Conservation (phyloP, 2,888 invertebrate species). For the Andrena minutula region DNA sequence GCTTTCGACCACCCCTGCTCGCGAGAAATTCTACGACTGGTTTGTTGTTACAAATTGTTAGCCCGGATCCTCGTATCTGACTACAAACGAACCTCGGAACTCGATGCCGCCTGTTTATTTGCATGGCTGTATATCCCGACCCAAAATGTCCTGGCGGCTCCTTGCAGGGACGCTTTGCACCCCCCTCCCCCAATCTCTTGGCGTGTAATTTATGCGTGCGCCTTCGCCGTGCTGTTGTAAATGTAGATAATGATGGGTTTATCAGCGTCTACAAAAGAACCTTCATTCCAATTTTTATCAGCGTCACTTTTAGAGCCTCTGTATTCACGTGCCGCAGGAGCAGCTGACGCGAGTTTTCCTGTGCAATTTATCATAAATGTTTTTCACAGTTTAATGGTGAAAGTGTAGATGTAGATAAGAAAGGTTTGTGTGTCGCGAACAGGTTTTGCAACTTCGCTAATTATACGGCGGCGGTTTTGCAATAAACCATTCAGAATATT, state of each 20-base stretch:
- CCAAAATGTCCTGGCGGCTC: constrained; percentile 19
- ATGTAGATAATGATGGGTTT: constrained; percentile 4
- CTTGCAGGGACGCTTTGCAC: constrained; percentile 1
- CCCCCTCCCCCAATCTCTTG: not conserved
- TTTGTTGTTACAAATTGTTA: constrained; percentile 78
- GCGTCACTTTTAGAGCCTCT: too few species aligned
- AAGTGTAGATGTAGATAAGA: too few species aligned
- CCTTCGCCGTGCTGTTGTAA: not conserved
- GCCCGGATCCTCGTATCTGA: constrained; percentile 56
- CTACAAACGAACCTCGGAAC: constrained; percentile 54
- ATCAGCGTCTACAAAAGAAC: not conserved
- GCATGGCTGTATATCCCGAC: constrained; percentile 15
- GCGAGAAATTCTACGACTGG: constrained; percentile 68
- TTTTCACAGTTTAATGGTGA: too few species aligned
- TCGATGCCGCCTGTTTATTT: constrained; percentile 45
- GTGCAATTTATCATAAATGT: too few species aligned
- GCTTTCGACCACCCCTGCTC: constrained; percentile 61
- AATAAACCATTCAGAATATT: too few species aligned
- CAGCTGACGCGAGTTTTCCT: too few species aligned
- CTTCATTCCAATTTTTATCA: not conserved
- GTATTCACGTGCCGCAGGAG: too few species aligned
- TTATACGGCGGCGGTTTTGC: too few species aligned
- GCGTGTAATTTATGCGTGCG: not conserved
- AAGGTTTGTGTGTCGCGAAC: too few species aligned
- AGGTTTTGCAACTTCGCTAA: too few species aligned